Conservation (phyloP, 2,888 invertebrate species). For the Sarcophaga subvicina region DNA sequence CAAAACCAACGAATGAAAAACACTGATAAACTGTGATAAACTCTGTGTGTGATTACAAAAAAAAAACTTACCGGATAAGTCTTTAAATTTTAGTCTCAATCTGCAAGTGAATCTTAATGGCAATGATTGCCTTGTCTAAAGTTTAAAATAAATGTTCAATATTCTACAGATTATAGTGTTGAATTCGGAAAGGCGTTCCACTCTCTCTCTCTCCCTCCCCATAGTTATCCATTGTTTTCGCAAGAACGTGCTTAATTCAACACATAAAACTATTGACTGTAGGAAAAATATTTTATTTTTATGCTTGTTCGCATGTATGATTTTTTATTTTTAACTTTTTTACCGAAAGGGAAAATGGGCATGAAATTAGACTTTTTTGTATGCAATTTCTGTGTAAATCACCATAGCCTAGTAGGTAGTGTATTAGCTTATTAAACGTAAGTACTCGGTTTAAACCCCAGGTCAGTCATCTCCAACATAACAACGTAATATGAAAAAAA, state of each 20-base stretch:
- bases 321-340: not conserved
- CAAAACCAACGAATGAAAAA: slow-evolving; percentile 26
- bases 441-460: no score
- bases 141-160: slow-evolving; percentile 62
- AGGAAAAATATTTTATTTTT: slow-evolving; percentile 4
- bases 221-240: not conserved
- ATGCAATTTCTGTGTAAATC: no score
- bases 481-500: no score
- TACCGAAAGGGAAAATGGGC: not conserved
- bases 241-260: slow-evolving; percentile 31
- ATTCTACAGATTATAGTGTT: slow-evolving; percentile 49
- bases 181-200: slow-evolving; percentile 31
- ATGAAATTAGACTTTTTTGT: not conserved
- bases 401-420: no score
- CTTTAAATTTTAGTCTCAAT: slow-evolving; percentile 10
- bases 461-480: no score
- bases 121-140: slow-evolving; percentile 30
- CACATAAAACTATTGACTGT: slow-evolving; percentile 44
- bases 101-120: slow-evolving; percentile 18
- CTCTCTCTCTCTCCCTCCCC: not conserved
- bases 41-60: not conserved
- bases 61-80: slow-evolving; percentile 21
- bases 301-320: not conserved
- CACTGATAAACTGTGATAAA: slow-evolving; percentile 42
- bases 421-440: no score